Evolutionary conservation across 2,113 vertebrate species (phyloP).

Genomic region (Nannospalax galili): DNA sequence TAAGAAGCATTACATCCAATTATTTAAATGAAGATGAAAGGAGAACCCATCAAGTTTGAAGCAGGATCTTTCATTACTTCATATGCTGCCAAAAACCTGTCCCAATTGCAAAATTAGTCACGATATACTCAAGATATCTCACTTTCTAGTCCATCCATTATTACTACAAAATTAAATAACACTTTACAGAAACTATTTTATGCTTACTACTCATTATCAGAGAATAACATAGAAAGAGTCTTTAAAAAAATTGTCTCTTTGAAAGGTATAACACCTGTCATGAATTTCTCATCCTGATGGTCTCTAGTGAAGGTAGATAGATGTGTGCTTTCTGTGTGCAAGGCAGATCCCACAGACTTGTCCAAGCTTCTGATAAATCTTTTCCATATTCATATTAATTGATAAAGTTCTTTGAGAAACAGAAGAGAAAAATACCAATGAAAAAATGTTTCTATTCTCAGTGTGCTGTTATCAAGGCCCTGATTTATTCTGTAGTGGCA

Average conservation of each 20-base stretch:
- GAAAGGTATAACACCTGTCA: slow-evolving; percentile 79
- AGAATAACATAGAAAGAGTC: slow-evolving; percentile 52
- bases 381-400: slow-evolving; percentile 81
- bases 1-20: background rate
- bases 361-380: slow-evolving; percentile 84
- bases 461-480: slow-evolving; percentile 40
- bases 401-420: slow-evolving; percentile 80
- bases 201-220: slow-evolving; percentile 64
- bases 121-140: slow-evolving; percentile 61
- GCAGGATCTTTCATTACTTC: slow-evolving; percentile 47
- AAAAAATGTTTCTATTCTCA: slow-evolving; percentile 55
- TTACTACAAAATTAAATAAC: slow-evolving; percentile 66
- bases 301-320: slow-evolving; percentile 79
- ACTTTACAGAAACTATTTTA: slow-evolving; percentile 69
- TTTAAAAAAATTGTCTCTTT: slow-evolving; percentile 80
- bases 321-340: slow-evolving; percentile 73
- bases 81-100: slow-evolving; percentile 51
- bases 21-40: slow-evolving; percentile 54
- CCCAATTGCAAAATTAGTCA: slow-evolving; percentile 67
- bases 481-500: slow-evolving; percentile 72
- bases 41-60: slow-evolving; percentile 32
- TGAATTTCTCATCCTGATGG: slow-evolving; percentile 74
- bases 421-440: slow-evolving; percentile 53
- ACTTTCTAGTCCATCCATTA: slow-evolving; percentile 60
- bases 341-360: slow-evolving; percentile 74